These are phyloP conservation scores for Petrolisthes manimaculis DNA, from an alignment of 2,888 invertebrate genomes.

Conservation along the genomic window DNA sequence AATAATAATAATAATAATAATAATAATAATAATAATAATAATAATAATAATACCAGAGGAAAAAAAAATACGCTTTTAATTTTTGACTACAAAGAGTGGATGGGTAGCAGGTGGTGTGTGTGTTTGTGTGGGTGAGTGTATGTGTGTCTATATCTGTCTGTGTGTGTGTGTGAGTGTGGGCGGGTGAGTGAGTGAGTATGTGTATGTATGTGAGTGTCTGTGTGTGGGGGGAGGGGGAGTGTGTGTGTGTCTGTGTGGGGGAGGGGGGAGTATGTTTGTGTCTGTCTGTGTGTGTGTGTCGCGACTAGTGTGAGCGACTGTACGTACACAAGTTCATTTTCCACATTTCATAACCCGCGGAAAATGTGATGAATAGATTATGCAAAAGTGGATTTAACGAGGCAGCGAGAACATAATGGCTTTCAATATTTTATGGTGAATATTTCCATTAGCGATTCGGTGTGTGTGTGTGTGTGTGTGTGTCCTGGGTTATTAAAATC, in stretches of 20 bases:
- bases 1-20: background rate
- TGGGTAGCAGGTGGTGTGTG: background rate
- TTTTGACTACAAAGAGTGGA: background rate
- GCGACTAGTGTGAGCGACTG: too few species aligned
- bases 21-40: background rate
- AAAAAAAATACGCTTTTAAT: background rate
- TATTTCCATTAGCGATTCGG: background rate
- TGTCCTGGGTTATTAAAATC: background rate
- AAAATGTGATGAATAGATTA: too few species aligned
- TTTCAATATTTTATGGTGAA: background rate
- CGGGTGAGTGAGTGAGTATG: too few species aligned
- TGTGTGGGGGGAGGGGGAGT: too few species aligned
- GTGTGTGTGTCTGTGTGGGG: background rate
- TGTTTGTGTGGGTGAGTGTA: background rate
- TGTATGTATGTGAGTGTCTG: background rate
- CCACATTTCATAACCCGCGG: too few species aligned
- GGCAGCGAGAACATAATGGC: background rate
- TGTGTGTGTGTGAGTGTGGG: too few species aligned
- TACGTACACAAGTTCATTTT: too few species aligned
- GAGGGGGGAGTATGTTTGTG: too few species aligned
- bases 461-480: background rate
- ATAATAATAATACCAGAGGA: background rate
- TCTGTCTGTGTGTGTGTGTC: too few species aligned
- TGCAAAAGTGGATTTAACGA: too few species aligned
- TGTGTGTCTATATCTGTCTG: background rate